A percentile compares a stretch with the other conserved stretches of the same genome.
phyloP scores from a whole-genome alignment of 2,797 vertebrate species.

The Neomorphus geoffroyi region DNA sequence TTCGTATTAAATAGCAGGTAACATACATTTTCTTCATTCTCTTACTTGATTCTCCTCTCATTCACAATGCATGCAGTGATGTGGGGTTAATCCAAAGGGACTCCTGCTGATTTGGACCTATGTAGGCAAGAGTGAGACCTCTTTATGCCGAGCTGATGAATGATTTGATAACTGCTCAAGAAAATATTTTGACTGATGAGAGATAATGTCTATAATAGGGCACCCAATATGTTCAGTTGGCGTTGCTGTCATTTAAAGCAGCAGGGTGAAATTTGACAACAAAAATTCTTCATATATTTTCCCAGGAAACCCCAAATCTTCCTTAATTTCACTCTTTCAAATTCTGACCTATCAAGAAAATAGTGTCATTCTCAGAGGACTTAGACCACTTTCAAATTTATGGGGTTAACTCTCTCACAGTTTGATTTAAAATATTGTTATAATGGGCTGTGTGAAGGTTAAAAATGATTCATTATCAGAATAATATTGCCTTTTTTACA shows the following conservation, averaged over 20 bases:
- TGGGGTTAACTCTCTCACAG: background rate
- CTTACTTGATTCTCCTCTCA: background rate
- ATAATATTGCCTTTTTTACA: background rate
- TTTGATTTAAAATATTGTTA: constrained; percentile 19
- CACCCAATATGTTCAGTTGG: background rate
- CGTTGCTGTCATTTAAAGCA: background rate
- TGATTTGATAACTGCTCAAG: constrained; percentile 33
- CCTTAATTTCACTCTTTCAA: background rate
- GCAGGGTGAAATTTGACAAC: background rate
- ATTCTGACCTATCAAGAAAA: background rate
- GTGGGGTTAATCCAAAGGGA: background rate
- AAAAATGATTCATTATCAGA: constrained; percentile 14
- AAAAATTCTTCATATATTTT: background rate
- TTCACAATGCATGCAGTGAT: accelerated
- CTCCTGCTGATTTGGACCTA: background rate
- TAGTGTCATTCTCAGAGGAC: background rate
- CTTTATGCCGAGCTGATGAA: background rate
- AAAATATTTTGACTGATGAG: constrained; percentile 32
- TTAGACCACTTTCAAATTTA: constrained; percentile 9
- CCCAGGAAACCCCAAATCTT: background rate
- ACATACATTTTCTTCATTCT: constrained; percentile 16
- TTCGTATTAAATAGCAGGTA: constrained; percentile 27
- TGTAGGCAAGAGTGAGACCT: background rate
- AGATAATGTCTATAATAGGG: background rate
- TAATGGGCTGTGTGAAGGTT: background rate